phyloP scores from a whole-genome alignment of 2,797 vertebrate species.

The Sebastes steindachneri region DNA sequence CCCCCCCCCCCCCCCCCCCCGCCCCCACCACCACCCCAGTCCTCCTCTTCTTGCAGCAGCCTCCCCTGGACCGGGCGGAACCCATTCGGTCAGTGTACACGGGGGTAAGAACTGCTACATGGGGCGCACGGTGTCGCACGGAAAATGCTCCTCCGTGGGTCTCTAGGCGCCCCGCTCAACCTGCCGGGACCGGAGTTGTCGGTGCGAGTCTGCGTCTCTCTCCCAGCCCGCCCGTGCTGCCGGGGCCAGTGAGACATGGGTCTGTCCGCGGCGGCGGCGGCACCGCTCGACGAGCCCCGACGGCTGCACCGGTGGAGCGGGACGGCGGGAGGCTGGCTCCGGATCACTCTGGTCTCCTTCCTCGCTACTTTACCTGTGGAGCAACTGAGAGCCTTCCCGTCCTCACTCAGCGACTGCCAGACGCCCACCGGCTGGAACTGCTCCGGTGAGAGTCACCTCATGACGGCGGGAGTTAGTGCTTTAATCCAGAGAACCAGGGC shows the following conservation, averaged over 20 bases:
- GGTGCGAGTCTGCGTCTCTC: constrained; percentile 69
- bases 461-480: constrained; percentile 1
- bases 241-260: constrained; percentile 82
- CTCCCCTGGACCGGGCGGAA: constrained; percentile 71
- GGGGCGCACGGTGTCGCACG: constrained; percentile 80
- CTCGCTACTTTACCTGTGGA: constrained; percentile 91
- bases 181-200: constrained; percentile 75
- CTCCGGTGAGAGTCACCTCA: constrained; percentile 88
- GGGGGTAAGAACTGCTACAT: constrained; percentile 72
- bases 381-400: constrained; percentile 95
- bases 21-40: neutral
- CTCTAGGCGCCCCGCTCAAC: constrained; percentile 71
- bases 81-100: constrained; percentile 60
- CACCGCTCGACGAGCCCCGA: constrained; percentile 72
- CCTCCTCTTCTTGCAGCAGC: constrained; percentile 56
- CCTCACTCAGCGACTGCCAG: constrained; percentile 98
- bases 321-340: constrained; percentile 89
- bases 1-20: neutral
- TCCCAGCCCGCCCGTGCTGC: constrained; percentile 61
- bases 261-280: constrained; percentile 65
- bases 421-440: constrained; percentile 99
- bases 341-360: constrained; percentile 89
- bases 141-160: constrained; percentile 81
- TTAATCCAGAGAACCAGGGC: neutral
- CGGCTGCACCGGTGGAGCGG: constrained; percentile 83